phyloP scores from a whole-genome alignment of 2,113 vertebrate species.

The Callopanchax toddi region DNA sequence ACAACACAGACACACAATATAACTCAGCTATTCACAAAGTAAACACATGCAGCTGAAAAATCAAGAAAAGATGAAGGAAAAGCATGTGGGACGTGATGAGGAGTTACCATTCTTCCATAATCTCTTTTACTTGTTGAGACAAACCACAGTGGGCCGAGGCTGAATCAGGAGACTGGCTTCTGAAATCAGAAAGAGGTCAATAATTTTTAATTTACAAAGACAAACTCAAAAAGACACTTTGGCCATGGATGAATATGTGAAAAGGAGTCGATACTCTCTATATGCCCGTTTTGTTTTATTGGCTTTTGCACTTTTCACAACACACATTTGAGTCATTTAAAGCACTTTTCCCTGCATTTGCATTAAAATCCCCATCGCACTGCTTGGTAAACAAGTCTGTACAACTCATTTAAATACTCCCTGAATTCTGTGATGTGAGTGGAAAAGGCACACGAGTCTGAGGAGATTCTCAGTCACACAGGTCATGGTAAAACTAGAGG shows the following conservation, averaged over 20 bases:
- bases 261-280: neutral
- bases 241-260: too few species aligned
- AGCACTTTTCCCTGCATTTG: too few species aligned
- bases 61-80: neutral
- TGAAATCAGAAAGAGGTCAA: constrained; percentile 37
- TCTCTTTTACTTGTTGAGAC: constrained; percentile 86
- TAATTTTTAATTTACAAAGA: too few species aligned
- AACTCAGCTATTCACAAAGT: neutral
- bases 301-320: neutral
- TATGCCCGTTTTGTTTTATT: neutral
- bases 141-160: constrained; percentile 53
- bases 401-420: too few species aligned
- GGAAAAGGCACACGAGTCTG: too few species aligned
- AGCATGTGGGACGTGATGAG: neutral
- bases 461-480: too few species aligned
- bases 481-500: too few species aligned
- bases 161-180: constrained; percentile 60
- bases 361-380: too few species aligned
- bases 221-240: too few species aligned
- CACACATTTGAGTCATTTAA: too few species aligned
- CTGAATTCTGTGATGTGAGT: too few species aligned
- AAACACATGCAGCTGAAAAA: neutral
- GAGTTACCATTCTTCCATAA: constrained; percentile 92
- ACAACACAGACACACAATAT: constrained; percentile 18
- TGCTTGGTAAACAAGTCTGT: too few species aligned